Base-by-base conservation (phyloP, 1,140 invertebrate species). In the Drosophila bocki region DNA sequence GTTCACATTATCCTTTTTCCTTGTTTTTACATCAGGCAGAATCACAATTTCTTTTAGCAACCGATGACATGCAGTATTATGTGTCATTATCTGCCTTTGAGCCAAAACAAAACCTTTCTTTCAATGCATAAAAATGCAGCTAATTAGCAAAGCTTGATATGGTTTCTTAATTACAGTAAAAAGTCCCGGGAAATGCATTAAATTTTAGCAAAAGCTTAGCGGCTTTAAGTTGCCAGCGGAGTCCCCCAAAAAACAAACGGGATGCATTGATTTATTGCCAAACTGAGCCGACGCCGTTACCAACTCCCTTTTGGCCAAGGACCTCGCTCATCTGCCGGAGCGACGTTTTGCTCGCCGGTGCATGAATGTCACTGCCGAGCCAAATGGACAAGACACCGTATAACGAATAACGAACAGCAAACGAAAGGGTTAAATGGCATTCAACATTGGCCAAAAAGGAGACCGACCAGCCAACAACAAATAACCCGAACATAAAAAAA, bases 311-410 rank as follows among this genome's bases (percentile, higher is more conserved):
- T 59, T 60, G 50, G 48, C 42, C 53, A 45, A 45, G 32, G 42
- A 29, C 42, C 44, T 64, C 26, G 57, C 67, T 81, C 67, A 63
- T 45, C 64, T 67, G 57, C 62, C 51, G 67, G 67, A 53, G 69
- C 67, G 37, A 50, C 59, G 57, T 47, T 65, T 68, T 86, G 82
- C 54, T 69, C 82, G 82, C 59, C 75, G 76, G 75, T 86, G 78
- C 82, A 86, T 86, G 82, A 86, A 86, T 86, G 82, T 86, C 82
- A 86, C 82, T 84, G 81, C 81, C 78, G 82, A 82, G 75, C 82
- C 79, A 86, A 86, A 71, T 59, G 70, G 75, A 82, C 82, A 85
- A 81, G 82, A 78, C 78, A 74, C 56, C 63, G 54, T 57, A 64
- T 37, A 37, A 48, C 60, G 68, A 64, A 54, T 41, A 61, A 45